Base-by-base conservation (phyloP, 2,888 invertebrate species). In the Euclidia mi region DNA sequence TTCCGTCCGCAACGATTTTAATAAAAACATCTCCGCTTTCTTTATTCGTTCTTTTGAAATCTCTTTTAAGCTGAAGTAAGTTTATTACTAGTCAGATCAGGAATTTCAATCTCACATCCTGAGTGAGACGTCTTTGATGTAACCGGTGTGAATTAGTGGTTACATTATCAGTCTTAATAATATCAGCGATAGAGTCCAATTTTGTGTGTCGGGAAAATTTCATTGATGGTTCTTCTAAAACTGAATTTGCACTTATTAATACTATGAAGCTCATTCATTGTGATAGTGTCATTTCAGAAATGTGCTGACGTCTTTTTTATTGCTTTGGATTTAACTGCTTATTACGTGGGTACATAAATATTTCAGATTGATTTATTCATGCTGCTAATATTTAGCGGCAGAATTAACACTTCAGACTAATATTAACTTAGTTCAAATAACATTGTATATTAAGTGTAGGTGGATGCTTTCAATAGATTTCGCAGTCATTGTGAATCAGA, bases 61-160 rank as follows among this genome's bases (percentile, higher is more conserved):
- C 82, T 86, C 88, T 89, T 76, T 76, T 87, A 89, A 90, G 82
- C 84, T 85, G 81, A 81, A 84, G 87, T 86, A 88, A 91, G 86
- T 93, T 94, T 92, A 93, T 93, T 94, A 84, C 92, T 92, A 93
- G 91, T 92, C 93, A 84, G 91, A 93, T 92, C 93, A 91, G 92
- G 92, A 91, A 91, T 91, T 91, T 91, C 92, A 90, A 92, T 93
- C 89, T 90, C 85, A 89, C 90, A 92, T 94, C 94, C 94, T 92
- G 91, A 88, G 87, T 85, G 69, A 82, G 59, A 34, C 46, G 76
- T 81, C 93, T 94, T 94, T 93, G 93, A 94, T 88, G 89, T 92
- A 87, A 84, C 81, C 81, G 85, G 68, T 72, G 57, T 40, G 44
- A 58, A 65, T 61, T 67, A 53, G 46, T 62, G 41, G 6, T 37